Percentiles rank a stretch among this genome's conserved stretches.
These are phyloP conservation scores for Aspidiotus destructor DNA, from an alignment of 2,888 invertebrate species.

Conservation along the genomic window DNA sequence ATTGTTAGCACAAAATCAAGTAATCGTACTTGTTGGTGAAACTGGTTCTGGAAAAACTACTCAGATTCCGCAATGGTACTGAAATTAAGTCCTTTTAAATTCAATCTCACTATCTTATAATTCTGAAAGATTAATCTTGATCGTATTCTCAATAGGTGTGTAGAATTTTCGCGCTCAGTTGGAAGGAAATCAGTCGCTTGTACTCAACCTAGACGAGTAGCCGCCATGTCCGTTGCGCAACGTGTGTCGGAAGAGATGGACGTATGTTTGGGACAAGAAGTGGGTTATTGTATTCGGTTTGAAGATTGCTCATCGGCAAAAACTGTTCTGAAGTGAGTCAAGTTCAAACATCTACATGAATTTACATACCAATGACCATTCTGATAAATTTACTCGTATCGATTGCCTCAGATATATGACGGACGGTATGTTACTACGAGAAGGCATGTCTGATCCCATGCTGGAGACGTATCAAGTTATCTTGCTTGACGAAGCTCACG, in stretches of 20 bases:
- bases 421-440: conserved; percentile 97
- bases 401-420: conserved; percentile 72
- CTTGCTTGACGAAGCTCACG: conserved; percentile 96
- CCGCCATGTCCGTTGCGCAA: conserved; percentile 99
- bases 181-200: conserved; percentile 80
- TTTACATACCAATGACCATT: not conserved
- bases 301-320: conserved; percentile 94
- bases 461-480: conserved; percentile 92
- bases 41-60: conserved; percentile 99
- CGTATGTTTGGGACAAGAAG: conserved; percentile 79
- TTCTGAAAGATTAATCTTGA: not conserved
- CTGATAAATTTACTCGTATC: not conserved
- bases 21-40: conserved; percentile 94
- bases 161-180: conserved; percentile 57
- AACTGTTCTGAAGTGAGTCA: conserved; percentile 71
- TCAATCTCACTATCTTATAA: not conserved
- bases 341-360: no score
- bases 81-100: not conserved
- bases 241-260: conserved; percentile 99
- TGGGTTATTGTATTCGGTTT: conserved; percentile 95
- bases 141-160: conserved; percentile 46
- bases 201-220: conserved; percentile 93
- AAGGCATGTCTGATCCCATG: conserved; percentile 99
- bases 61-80: conserved; percentile 90
- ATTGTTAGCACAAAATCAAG: conserved; percentile 82